These are phyloP conservation scores for Piprites chloris DNA, from an alignment of 2,113 vertebrate species.

Conservation along the genomic window DNA sequence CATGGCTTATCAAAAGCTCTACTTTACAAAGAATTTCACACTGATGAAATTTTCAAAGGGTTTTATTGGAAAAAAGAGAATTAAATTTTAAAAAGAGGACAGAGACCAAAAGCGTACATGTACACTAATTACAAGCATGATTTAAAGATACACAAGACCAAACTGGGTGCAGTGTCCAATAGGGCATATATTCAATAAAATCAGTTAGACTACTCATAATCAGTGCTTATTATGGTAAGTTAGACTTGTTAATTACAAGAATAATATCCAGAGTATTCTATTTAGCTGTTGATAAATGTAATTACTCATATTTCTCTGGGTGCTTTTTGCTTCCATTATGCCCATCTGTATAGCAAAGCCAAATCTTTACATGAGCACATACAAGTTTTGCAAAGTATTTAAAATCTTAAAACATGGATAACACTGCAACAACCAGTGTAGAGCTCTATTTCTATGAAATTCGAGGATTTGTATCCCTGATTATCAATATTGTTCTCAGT, in stretches of 20 bases:
- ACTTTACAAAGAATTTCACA: background rate
- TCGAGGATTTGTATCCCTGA: conserved; percentile 12
- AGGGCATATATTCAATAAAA: background rate
- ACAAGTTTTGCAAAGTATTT: background rate
- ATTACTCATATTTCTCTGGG: background rate
- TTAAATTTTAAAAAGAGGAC: background rate
- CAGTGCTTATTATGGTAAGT: background rate
- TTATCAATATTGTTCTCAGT: conserved; percentile 52
- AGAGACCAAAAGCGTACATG: background rate
- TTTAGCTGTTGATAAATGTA: background rate
- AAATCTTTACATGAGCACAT: background rate
- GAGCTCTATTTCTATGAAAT: background rate
- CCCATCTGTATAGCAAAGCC: background rate
- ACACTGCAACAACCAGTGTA: background rate
- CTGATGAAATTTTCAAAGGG: background rate
- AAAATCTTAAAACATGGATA: background rate
- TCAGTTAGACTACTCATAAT: background rate
- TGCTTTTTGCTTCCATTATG: background rate
- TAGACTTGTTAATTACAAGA: background rate
- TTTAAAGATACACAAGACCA: background rate
- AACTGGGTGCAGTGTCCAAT: background rate
- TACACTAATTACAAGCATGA: background rate
- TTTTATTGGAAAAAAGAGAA: background rate
- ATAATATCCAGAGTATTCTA: background rate
- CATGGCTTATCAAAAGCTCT: background rate